Evolutionary conservation across 2,888 invertebrate species (phyloP), one percentile per base, ranked within the genome.

Genomic region (Morpho deidamia): DNA sequence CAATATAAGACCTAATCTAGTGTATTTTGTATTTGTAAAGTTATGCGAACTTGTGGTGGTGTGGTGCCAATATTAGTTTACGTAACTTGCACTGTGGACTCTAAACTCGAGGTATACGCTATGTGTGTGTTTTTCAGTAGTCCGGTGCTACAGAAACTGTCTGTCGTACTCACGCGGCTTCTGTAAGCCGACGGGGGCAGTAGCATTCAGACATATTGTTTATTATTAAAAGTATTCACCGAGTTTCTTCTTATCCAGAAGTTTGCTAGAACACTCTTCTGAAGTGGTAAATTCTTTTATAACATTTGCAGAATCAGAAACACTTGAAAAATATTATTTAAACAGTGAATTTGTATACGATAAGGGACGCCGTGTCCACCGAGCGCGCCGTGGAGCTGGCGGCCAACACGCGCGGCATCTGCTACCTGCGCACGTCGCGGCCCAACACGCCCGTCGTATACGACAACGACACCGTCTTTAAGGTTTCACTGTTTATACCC

Each of bases 341-440:
- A 5, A 23, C 1, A 14, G 3, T 5, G 3, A 23, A 23, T 23
- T 23, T 23, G 23, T 23, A 23, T 23, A 5, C 5, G 23, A 1
- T 5, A 68, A 88, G 95, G 39, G 99, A 99, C 85, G 99, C 98
- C 0, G 99, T 99, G 8, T 94, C 97, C 39, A 92, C 95, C 33
- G 99, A 99, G 86, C 92, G 98, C 53, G 96, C 99, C 1, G 95
- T 97, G 34, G 99, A 99, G 89, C 81, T 99, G 60, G 97, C 99
- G 0, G 99, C 99, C 63, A 98, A 98, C 81, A 97, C 96, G 0
- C 93, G 93, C 70, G 99, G 99, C 52, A 93, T 99, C 69, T 98
- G 98, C 74, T 99, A 98, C 90, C 96, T 99, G 69, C 94, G 99
- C 67, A 98, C 98, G 1, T 98, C 98, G 32, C 92, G 99, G 1